phyloP scores from a whole-genome alignment of 2,113 vertebrate species.

The Burhinus oedicnemus region DNA sequence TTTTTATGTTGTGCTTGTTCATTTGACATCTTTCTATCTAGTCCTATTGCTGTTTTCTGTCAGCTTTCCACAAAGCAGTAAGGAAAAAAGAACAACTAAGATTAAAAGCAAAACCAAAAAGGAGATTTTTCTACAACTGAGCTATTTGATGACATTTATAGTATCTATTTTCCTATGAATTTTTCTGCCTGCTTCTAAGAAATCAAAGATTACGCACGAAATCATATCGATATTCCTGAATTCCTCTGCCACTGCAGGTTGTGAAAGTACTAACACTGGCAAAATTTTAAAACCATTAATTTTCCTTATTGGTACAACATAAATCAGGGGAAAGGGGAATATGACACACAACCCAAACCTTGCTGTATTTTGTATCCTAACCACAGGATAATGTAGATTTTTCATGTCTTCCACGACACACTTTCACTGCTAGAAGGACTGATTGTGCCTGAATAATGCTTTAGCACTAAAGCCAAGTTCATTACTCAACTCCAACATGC shows the following conservation, averaged over 20 bases:
- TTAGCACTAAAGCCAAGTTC: neutral
- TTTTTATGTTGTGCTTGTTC: conserved; percentile 21
- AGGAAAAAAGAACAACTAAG: neutral
- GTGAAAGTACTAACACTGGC: neutral
- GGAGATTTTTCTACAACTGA: neutral
- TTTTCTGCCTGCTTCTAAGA: neutral
- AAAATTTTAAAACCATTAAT: neutral
- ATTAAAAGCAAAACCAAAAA: neutral
- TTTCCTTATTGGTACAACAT: neutral
- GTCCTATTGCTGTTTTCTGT: neutral
- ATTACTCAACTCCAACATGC: neutral
- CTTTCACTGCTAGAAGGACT: neutral
- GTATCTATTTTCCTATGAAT: neutral
- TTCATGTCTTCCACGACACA: neutral
- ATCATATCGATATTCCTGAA: neutral
- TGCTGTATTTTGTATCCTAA: neutral
- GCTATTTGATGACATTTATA: neutral
- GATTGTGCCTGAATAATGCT: neutral
- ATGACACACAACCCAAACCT: neutral
- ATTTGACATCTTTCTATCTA: conserved; percentile 18
- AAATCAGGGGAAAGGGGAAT: neutral
- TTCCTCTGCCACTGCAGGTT: neutral
- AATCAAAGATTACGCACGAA: neutral
- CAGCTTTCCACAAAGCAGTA: neutral
- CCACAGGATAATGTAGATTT: neutral